Percentiles rank a stretch among this genome's conserved stretches.
These are phyloP conservation scores for Canis aureus DNA, from an alignment of 2,113 vertebrate genomes.

Conservation along the genomic window DNA sequence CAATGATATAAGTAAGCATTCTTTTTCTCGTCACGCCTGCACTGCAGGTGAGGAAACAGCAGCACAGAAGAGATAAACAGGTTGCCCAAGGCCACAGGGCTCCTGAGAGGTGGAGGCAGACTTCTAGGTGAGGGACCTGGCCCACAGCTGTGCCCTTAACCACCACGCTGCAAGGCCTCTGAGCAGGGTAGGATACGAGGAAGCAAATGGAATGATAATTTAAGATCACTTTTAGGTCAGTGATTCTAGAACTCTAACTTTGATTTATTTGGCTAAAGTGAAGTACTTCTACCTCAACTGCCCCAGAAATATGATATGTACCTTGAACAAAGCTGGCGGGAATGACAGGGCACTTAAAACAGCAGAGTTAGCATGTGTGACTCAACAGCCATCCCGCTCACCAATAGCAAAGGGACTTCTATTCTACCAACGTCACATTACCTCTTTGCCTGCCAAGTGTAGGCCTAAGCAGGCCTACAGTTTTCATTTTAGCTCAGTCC, in stretches of 20 bases:
- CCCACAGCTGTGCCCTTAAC: neutral
- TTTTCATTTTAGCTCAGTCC: constrained; percentile 61
- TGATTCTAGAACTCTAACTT: constrained; percentile 1
- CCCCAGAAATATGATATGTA: neutral
- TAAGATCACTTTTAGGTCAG: constrained; percentile 17
- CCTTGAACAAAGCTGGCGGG: constrained; percentile 18
- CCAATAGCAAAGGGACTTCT: constrained; percentile 38
- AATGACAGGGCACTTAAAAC: constrained; percentile 50
- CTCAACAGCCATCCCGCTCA: constrained; percentile 35
- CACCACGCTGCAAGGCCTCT: neutral
- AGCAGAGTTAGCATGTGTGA: constrained; percentile 21
- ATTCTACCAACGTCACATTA: constrained; percentile 15
- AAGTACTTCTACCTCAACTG: constrained; percentile 27
- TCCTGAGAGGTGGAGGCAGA: neutral
- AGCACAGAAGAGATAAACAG: neutral
- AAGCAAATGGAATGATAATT: neutral
- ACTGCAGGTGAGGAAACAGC: neutral
- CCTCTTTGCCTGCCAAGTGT: constrained; percentile 62
- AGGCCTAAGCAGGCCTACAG: constrained; percentile 57
- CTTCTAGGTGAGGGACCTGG: neutral
- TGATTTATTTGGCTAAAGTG: constrained; percentile 23
- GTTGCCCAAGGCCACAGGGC: neutral
- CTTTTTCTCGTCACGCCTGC: neutral
- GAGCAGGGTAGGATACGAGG: neutral
- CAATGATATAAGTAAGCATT: neutral